Conservation (phyloP, 2,113 vertebrate genomes). For the Plecotus auritus region DNA sequence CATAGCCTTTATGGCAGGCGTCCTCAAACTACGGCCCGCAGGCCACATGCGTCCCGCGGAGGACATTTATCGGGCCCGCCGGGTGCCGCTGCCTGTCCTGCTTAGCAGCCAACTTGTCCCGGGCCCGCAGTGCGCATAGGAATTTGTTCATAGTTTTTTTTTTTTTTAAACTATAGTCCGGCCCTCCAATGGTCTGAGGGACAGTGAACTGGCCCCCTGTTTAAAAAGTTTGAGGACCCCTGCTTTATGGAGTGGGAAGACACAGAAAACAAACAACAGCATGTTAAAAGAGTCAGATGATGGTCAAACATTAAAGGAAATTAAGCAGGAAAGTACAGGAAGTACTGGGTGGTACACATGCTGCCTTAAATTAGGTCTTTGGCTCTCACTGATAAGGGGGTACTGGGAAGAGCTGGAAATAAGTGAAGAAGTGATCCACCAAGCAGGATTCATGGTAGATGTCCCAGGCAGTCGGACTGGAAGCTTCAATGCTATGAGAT, state of each 20-base stretch:
- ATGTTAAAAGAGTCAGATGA: background rate
- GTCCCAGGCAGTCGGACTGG: background rate
- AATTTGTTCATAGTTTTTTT: too few relatives aligned
- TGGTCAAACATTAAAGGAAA: background rate
- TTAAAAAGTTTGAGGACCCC: too few relatives aligned
- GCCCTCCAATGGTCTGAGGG: too few relatives aligned
- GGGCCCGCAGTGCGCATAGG: too few relatives aligned
- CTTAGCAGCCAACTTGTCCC: too few relatives aligned
- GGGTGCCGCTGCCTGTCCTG: too few relatives aligned
- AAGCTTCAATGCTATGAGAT: background rate
- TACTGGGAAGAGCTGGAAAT: accelerated
- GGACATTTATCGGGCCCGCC: too few relatives aligned
- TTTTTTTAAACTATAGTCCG: too few relatives aligned
- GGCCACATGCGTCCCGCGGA: too few relatives aligned
- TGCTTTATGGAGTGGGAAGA: background rate
- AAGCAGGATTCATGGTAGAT: background rate
- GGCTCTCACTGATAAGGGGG: background rate
- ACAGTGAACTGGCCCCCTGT: too few relatives aligned
- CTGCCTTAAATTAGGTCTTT: background rate
- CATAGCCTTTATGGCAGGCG: background rate
- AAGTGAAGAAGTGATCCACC: background rate
- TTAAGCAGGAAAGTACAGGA: background rate
- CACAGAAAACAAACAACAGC: background rate
- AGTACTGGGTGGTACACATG: background rate
- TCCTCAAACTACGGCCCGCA: too few relatives aligned